Evolutionary conservation across 2,888 invertebrate genomes (phyloP), one percentile per base, ranked within the genome.

Genomic region (Ophraella communa): DNA sequence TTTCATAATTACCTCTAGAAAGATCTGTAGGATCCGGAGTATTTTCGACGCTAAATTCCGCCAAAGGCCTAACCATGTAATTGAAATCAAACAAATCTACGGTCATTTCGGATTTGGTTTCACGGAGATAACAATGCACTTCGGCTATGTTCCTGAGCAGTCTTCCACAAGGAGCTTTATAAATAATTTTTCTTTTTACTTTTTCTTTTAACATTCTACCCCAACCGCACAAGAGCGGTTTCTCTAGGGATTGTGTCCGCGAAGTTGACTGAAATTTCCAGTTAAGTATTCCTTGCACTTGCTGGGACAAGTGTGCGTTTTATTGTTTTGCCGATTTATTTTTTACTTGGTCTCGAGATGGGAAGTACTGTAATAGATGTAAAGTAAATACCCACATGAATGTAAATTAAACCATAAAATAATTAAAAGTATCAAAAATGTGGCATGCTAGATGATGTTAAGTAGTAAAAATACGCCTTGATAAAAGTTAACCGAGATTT

Each of bases 11-110:
- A 89, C 89, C 85, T 87, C 87, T 73, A 0, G 81, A 82, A 33
- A 82, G 68, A 74, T 82, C 82, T 62, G 79, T 81, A 17, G 79
- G 78, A 62, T 81, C 76, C 0, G 81, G 78, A 42, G 72, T 73
- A 61, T 78, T 77, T 70, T 89, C 89, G 11, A 92, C 85, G 39
- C 89, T 88, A 76, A 94, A 97, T 80, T 96, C 95, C 0, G 91
- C 92, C 35, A 95, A 84, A 73, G 94, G 93, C 74, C 94, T 90
- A 0, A 96, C 90, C 77, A 87, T 87, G 52, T 88, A 85, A 73
- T 92, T 91, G 80, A 94, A 96, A 81, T 94, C 94, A 83, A 98
- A 98, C 73, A 93, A 85, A 78, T 98, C 97, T 0, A 98, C 93
- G 47, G 93, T 89, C 83, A 97, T 86, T 8, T 88, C 87, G 64